These are phyloP conservation scores for Agrotis ipsilon DNA, from an alignment of 2,888 invertebrate species.

Conservation along the genomic window DNA sequence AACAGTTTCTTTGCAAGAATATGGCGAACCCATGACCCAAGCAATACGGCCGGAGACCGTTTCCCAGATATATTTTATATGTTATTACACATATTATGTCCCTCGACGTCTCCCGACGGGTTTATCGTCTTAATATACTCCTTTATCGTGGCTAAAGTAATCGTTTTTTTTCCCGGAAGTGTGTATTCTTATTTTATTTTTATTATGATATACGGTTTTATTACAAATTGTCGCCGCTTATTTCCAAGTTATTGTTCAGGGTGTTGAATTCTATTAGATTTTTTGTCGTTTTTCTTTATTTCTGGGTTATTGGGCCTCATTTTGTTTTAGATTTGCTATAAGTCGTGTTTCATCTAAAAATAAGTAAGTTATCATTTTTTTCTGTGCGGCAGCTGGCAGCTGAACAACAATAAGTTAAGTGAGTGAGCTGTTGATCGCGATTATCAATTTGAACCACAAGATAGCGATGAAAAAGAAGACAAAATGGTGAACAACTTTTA, in stretches of 20 bases:
- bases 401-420: no score
- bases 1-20: conserved; percentile 48
- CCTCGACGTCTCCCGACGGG: conserved; percentile 49
- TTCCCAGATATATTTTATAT: conserved; percentile 60
- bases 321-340: background rate
- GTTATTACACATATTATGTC: conserved; percentile 63
- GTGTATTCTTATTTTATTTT: conserved; percentile 63
- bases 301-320: conserved; percentile 4
- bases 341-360: no score
- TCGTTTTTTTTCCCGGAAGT: conserved; percentile 55
- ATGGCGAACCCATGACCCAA: conserved; percentile 42
- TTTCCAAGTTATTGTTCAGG: conserved; percentile 41
- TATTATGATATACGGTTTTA: conserved; percentile 60
- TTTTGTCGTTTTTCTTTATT: conserved; percentile 21
- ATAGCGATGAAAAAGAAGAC: no score
- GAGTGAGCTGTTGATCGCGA: no score
- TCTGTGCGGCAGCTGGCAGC: no score
- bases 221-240: conserved; percentile 56
- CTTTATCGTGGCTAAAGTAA: conserved; percentile 59
- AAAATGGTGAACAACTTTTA: background rate
- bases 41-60: conserved; percentile 45
- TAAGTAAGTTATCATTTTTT: no score
- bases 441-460: no score
- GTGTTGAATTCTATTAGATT: conserved; percentile 42
- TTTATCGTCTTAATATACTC: conserved; percentile 66